Evolutionary conservation across 2,888 invertebrate species (phyloP).

Genomic region (Cistogaster globosa): DNA sequence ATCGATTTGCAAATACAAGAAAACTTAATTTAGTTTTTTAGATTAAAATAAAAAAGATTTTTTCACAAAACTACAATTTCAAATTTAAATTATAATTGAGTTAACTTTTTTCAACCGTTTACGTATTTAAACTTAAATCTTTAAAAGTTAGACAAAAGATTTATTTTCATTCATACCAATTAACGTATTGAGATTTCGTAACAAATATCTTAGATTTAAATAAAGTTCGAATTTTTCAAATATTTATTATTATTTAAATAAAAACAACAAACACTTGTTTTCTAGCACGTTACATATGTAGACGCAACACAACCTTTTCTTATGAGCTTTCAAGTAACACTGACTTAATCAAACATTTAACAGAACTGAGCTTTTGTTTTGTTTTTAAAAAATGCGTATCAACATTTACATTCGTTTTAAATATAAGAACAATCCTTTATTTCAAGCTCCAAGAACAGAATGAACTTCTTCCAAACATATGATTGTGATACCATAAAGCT

Average conservation of each 20-base stretch:
- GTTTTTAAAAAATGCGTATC: conserved; percentile 22
- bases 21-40: too few relatives aligned
- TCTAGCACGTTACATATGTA: background rate
- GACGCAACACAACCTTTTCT: conserved; percentile 44
- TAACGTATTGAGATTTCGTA: background rate
- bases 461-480: too few relatives aligned
- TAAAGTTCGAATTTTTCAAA: too few relatives aligned
- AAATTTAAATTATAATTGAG: too few relatives aligned
- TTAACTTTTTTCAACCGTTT: too few relatives aligned
- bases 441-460: too few relatives aligned
- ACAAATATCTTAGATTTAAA: background rate
- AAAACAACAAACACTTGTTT: background rate
- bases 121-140: too few relatives aligned
- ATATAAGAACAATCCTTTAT: background rate
- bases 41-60: too few relatives aligned
- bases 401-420: conserved; percentile 22
- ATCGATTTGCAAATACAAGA: too few relatives aligned
- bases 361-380: conserved; percentile 22
- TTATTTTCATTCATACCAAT: background rate
- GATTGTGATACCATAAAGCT: conserved; percentile 7
- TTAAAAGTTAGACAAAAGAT: too few relatives aligned
- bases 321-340: conserved; percentile 41
- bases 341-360: background rate
- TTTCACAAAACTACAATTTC: too few relatives aligned
- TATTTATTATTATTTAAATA: conserved; percentile 7